phyloP scores from a whole-genome alignment of 2,113 vertebrate genomes.

The Aegotheles bennettii region DNA sequence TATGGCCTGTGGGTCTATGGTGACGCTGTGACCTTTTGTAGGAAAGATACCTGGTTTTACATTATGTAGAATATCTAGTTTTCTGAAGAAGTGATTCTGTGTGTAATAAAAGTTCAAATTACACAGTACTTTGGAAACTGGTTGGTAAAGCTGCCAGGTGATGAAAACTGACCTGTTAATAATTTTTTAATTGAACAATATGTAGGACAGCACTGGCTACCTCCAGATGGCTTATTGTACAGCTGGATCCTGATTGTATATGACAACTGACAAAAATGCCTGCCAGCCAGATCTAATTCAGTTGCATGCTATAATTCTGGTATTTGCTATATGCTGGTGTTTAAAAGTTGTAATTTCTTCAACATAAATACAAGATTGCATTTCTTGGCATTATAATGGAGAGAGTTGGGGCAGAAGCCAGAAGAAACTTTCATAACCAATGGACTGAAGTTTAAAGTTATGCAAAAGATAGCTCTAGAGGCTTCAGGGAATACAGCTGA shows the following conservation, averaged over 20 bases:
- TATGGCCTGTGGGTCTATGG: background rate
- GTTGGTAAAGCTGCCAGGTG: background rate
- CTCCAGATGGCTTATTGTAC: background rate
- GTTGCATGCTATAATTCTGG: background rate
- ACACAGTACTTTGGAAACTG: background rate
- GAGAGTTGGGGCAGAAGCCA: background rate
- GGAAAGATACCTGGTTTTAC: background rate
- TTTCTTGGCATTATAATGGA: background rate
- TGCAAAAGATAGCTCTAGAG: background rate
- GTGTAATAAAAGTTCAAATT: background rate
- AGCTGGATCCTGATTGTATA: background rate
- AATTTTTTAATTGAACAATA: background rate
- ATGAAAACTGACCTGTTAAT: background rate
- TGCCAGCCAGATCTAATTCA: background rate
- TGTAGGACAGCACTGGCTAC: background rate
- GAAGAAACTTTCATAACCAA: background rate
- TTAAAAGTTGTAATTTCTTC: conserved; percentile 6
- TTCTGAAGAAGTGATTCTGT: background rate
- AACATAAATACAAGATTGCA: background rate
- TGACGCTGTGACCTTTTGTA: background rate
- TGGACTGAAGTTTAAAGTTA: background rate
- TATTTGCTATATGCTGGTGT: background rate
- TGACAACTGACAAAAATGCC: background rate
- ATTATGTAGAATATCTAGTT: background rate
- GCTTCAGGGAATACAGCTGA: conserved; percentile 20